phyloP scores from a whole-genome alignment of 1,140 invertebrate genomes.

The Brachionus manjavacas region DNA sequence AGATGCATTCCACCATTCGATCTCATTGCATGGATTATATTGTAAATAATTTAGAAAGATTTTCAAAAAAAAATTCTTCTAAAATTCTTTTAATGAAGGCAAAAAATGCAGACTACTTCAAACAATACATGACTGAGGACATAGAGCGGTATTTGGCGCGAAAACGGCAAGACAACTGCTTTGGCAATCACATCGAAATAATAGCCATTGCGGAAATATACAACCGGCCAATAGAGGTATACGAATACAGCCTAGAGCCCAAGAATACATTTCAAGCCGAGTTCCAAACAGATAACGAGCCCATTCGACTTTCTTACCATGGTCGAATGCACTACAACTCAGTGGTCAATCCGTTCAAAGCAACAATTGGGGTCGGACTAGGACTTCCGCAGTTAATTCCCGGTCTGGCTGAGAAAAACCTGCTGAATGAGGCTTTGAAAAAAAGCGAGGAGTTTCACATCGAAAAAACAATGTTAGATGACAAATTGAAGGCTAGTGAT shows the following conservation, averaged over 20 bases:
- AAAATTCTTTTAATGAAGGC: conserved; percentile 57
- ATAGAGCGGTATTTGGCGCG: conserved; percentile 77
- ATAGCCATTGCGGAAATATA: conserved; percentile 89
- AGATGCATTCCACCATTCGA: conserved; percentile 77
- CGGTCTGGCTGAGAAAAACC: conserved; percentile 69
- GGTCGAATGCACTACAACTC: conserved; percentile 84
- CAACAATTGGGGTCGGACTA: conserved; percentile 73
- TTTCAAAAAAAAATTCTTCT: too few species aligned
- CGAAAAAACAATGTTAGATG: conserved; percentile 85
- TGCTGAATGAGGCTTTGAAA: conserved; percentile 72
- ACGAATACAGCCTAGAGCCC: conserved; percentile 78
- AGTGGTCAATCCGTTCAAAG: conserved; percentile 78
- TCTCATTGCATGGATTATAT: conserved; percentile 89
- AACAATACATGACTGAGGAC: conserved; percentile 87
- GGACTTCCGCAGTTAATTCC: conserved; percentile 78
- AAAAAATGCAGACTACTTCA: conserved; percentile 82
- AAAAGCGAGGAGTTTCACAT: conserved; percentile 79
- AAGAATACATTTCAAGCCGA: conserved; percentile 82
- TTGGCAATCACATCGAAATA: conserved; percentile 89
- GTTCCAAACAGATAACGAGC: conserved; percentile 67
- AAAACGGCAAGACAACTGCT: conserved; percentile 65
- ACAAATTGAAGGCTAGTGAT: conserved; percentile 82
- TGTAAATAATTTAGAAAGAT: conserved; percentile 60
- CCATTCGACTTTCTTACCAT: conserved; percentile 83
- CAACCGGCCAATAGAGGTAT: conserved; percentile 84